Percentiles rank a stretch among this genome's conserved stretches.
Conservation (phyloP, 2,113 vertebrate species). For the Morphnarchus princeps region DNA sequence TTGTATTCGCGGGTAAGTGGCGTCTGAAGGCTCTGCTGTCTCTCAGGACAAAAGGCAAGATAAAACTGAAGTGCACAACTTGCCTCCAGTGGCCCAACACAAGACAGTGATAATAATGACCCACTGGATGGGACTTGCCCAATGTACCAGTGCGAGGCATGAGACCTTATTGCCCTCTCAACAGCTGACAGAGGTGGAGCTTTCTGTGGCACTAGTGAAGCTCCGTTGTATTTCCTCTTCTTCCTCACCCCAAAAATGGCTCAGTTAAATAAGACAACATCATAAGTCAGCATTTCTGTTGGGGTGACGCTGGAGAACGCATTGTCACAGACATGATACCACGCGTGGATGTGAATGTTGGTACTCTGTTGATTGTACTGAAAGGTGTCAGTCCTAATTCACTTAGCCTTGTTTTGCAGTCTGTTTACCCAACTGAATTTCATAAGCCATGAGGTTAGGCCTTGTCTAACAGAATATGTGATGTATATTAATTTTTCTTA, state of each 20-base stretch:
- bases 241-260: not conserved
- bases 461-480: not conserved
- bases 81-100: not conserved
- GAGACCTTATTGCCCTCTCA: not conserved
- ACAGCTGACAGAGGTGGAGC: not conserved
- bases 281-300: not conserved
- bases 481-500: not conserved
- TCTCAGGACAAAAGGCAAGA: not conserved
- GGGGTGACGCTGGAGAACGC: not conserved
- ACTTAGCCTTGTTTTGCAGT: not conserved
- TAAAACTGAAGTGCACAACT: not conserved
- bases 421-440: not conserved
- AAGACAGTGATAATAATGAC: too few species aligned
- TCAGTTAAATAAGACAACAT: not conserved
- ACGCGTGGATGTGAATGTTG: not conserved
- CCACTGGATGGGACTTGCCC: not conserved
- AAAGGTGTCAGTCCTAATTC: not conserved
- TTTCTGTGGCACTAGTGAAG: not conserved
- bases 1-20: not conserved
- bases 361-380: not conserved
- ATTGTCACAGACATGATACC: not conserved
- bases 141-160: fast-evolving
- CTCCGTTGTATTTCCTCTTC: not conserved
- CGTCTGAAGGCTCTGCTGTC: not conserved
- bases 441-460: not conserved